A percentile compares a stretch with the other conserved stretches of the same genome.
phyloP scores from a whole-genome alignment of 1,140 invertebrate genomes.

The Drosophila kanapiae region DNA sequence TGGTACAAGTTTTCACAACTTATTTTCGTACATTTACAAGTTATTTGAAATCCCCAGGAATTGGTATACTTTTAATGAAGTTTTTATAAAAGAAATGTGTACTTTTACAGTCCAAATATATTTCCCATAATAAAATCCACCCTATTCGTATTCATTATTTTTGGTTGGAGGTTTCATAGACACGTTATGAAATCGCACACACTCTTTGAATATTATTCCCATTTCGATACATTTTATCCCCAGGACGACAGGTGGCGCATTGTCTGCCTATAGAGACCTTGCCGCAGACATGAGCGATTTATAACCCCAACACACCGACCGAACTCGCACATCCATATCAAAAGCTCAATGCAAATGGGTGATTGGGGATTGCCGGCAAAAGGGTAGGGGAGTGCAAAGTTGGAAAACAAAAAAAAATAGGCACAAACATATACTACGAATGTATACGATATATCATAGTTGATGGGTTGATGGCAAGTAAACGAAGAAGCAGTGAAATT shows the following conservation, averaged over 20 bases:
- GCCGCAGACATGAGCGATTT: constrained; percentile 37
- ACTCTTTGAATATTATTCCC: constrained; percentile 7
- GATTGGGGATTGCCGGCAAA: constrained; percentile 11
- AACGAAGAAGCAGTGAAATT: constrained; percentile 23
- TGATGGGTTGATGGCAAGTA: constrained; percentile 39
- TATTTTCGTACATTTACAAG: background rate
- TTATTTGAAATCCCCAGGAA: background rate
- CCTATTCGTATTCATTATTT: background rate
- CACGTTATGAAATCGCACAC: constrained; percentile 13
- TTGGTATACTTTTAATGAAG: background rate
- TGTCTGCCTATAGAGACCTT: constrained; percentile 8
- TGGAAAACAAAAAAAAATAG: constrained; percentile 48
- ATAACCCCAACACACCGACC: constrained; percentile 20
- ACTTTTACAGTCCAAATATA: background rate
- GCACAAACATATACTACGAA: constrained; percentile 5
- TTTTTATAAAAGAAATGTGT: background rate
- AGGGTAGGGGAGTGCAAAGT: constrained; percentile 7
- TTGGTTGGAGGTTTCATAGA: background rate
- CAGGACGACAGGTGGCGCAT: constrained; percentile 30
- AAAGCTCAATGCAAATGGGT: constrained; percentile 39
- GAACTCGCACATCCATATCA: constrained; percentile 11
- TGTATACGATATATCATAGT: constrained; percentile 74
- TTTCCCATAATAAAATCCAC: background rate
- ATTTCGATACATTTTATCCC: constrained; percentile 7
- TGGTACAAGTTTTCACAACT: background rate